Evolutionary conservation across 2,797 vertebrate species (phyloP).

Genomic region (Novumbra hubbsi): DNA sequence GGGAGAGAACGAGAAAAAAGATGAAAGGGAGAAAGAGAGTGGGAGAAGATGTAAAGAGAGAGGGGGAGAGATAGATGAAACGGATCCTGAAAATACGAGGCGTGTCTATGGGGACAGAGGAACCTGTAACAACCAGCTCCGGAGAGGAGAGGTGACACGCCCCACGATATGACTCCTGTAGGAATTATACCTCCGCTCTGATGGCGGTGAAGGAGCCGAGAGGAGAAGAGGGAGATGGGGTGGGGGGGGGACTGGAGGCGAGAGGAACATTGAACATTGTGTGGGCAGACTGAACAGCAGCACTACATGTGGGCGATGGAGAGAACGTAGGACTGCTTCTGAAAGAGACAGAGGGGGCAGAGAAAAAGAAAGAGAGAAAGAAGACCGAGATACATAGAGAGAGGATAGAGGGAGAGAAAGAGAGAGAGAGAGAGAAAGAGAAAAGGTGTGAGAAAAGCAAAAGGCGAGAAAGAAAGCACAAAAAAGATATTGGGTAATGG

Average conservation of each 20-base stretch:
- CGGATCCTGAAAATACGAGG: too few species aligned
- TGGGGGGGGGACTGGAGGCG: constrained; percentile 32
- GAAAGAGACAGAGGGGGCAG: constrained; percentile 3
- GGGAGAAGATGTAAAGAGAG: constrained; percentile 6
- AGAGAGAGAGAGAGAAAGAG: neutral
- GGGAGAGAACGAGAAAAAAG: neutral
- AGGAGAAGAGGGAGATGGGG: neutral
- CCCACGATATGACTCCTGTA: neutral
- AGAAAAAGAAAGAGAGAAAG: neutral
- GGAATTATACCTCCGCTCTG: neutral
- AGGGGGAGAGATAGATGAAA: neutral
- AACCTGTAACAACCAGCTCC: too few species aligned
- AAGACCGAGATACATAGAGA: constrained; percentile 18
- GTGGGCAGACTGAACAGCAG: constrained; percentile 57
- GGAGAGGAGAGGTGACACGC: neutral
- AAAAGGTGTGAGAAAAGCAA: neutral
- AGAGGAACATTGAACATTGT: constrained; percentile 25
- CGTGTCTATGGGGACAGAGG: too few species aligned
- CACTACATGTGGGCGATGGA: constrained; percentile 5
- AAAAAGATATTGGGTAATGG: too few species aligned
- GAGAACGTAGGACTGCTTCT: constrained; percentile 46
- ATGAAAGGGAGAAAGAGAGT: neutral
- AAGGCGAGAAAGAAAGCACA: neutral
- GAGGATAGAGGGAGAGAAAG: neutral
- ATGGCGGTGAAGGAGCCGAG: constrained; percentile 10